Evolutionary conservation across 2,888 invertebrate species (phyloP), one percentile per base, ranked within the genome.

Genomic region (Cerastis rubricosa): DNA sequence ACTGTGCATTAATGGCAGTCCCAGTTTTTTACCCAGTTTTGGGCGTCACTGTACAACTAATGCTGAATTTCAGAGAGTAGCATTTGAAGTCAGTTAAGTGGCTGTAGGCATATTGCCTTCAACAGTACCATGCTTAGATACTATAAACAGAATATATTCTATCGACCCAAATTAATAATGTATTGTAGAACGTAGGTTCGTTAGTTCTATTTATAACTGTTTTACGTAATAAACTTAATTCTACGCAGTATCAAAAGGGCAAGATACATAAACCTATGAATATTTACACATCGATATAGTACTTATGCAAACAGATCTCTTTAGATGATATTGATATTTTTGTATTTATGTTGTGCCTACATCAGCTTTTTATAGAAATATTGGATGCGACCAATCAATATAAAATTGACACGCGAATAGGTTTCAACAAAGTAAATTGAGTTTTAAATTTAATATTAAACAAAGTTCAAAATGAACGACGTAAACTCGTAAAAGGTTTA

Each of bases 231-330:
- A 64, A 63, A 72, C 12, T 47, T 49, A 57, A n/a, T 17, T 49
- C n/a, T 40, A 64, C 17, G 29, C 19, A 68, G 25, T 51, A 17
- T 40, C 9, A 35, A 47, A 76, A 65, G 25, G 47, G 71, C 65
- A 66, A 63, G 29, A 71, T 66, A 49, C 54, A 64, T 63, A 49
- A 51, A 45, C 22, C n/a, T 65, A 57, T 7, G 22, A 47, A 59
- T 81, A 70, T 78, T 73, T 54, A 65, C 66, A 73, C 19, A 72
- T 78, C 47, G 57, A 74, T 69, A 45, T 45, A 25, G 45, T 45
- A 45, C 11, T n/a, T 59, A 81, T 57, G 43, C 57, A 65, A 72
- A 85, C 51, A 68, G 17, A 66, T 65, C 29, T 71, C 22, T 61
- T 72, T 22, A 51, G 12, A 72, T 43, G 29, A 71, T 66, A 78